phyloP scores from a whole-genome alignment of 2,888 invertebrate species.

The Eupithecia abbreviata region DNA sequence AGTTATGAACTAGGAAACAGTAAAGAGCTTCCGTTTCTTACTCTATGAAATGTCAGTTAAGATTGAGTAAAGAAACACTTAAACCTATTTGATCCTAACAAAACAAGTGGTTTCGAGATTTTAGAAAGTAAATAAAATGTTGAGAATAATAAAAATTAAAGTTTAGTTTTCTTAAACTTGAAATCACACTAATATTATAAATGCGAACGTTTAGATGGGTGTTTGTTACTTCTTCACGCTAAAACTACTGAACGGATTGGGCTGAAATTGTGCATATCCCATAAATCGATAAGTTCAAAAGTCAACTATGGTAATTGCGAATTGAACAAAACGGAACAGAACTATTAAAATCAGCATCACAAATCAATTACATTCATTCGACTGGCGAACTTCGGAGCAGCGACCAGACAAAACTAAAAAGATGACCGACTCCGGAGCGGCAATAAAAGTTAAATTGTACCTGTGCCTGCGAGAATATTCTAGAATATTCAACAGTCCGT shows the following conservation, averaged over 20 bases:
- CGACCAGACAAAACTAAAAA: constrained; percentile 48
- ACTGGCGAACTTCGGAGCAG: constrained; percentile 21
- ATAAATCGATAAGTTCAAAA: background rate
- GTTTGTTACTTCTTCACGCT: no score
- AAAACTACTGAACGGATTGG: no score
- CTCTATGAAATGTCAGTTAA: background rate
- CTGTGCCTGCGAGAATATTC: constrained; percentile 61
- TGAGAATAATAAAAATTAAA: background rate
- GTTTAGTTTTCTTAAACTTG: no score
- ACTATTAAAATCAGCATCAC: constrained; percentile 26
- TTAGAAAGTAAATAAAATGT: background rate
- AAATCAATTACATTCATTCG: constrained; percentile 38
- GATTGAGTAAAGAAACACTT: background rate
- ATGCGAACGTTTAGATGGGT: no score
- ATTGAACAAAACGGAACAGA: constrained; percentile 18
- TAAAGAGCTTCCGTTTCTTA: background rate
- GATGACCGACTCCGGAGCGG: constrained; percentile 46
- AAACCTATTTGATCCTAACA: background rate
- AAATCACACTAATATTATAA: no score
- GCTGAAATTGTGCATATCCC: no score
- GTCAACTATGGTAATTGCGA: background rate
- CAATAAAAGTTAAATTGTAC: constrained; percentile 59
- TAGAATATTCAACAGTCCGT: constrained; percentile 62
- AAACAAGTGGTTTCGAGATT: background rate
- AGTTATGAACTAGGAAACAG: background rate